Conservation (phyloP, 2,888 invertebrate species). For the Megalurothrips usitatus region DNA sequence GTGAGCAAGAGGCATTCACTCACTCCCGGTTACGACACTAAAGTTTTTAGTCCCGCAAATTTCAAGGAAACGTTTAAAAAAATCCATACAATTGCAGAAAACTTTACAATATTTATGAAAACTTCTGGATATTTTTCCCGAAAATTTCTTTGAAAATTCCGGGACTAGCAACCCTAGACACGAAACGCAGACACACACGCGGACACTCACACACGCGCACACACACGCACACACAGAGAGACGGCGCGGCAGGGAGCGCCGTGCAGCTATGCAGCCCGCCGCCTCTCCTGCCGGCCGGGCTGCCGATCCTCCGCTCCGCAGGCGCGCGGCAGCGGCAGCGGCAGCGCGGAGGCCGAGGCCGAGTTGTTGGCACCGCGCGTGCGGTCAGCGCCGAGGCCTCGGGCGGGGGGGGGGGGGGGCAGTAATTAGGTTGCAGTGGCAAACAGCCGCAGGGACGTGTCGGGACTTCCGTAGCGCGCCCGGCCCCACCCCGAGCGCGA, state of each 20-base stretch:
- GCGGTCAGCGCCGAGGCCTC: background rate
- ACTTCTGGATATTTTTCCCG: too few relatives aligned
- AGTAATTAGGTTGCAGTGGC: slow-evolving; percentile 18
- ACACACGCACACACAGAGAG: background rate
- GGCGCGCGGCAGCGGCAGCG: background rate
- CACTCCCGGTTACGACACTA: too few relatives aligned
- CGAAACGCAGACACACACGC: too few relatives aligned
- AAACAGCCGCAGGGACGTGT: slow-evolving; percentile 16
- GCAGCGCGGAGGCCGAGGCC: background rate
- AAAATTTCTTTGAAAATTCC: too few relatives aligned
- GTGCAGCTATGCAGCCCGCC: background rate
- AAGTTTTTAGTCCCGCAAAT: too few relatives aligned
- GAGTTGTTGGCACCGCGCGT: background rate
- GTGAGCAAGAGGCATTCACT: too few relatives aligned
- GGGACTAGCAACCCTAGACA: too few relatives aligned
- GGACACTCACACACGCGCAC: too few relatives aligned
- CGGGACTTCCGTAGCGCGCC: background rate
- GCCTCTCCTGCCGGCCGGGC: background rate
- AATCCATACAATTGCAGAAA: too few relatives aligned
- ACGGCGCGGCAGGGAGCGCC: background rate
- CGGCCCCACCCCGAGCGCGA: too few relatives aligned
- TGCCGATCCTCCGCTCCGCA: background rate
- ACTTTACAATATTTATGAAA: too few relatives aligned
- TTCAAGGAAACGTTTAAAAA: too few relatives aligned
- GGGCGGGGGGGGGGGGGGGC: background rate